Percentiles rank a stretch among this genome's conserved stretches.
These are phyloP conservation scores for Chlorodrepanis virens DNA, from an alignment of 2,113 vertebrate genomes.

Conservation along the genomic window DNA sequence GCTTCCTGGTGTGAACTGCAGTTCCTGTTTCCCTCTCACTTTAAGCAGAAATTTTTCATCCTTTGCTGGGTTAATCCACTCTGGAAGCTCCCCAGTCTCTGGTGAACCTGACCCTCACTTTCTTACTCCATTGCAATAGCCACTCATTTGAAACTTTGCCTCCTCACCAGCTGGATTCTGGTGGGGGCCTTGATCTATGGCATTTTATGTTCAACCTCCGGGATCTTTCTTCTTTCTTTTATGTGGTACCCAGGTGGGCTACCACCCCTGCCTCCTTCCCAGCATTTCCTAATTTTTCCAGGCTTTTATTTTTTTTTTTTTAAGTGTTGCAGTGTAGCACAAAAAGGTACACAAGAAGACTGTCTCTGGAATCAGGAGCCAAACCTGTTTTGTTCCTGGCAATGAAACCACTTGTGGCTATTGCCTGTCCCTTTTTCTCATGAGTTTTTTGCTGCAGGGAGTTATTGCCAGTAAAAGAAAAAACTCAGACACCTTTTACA, in stretches of 20 bases:
- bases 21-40: neutral
- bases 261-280: neutral
- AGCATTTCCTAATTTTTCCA: neutral
- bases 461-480: neutral
- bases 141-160: neutral
- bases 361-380: neutral
- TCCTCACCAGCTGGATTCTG: neutral
- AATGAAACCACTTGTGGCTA: neutral
- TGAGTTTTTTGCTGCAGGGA: neutral
- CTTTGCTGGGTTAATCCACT: neutral
- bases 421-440: neutral
- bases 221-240: neutral
- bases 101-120: neutral
- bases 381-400: neutral
- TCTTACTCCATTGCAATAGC: neutral
- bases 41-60: neutral
- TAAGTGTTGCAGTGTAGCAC: neutral
- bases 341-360: neutral
- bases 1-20: neutral
- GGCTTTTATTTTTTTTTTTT: neutral
- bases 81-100: neutral
- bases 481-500: neutral
- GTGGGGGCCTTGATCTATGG: neutral
- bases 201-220: neutral
- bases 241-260: neutral